phyloP scores from a whole-genome alignment of 2,797 vertebrate species.

The Aselliscus stoliczkanus region DNA sequence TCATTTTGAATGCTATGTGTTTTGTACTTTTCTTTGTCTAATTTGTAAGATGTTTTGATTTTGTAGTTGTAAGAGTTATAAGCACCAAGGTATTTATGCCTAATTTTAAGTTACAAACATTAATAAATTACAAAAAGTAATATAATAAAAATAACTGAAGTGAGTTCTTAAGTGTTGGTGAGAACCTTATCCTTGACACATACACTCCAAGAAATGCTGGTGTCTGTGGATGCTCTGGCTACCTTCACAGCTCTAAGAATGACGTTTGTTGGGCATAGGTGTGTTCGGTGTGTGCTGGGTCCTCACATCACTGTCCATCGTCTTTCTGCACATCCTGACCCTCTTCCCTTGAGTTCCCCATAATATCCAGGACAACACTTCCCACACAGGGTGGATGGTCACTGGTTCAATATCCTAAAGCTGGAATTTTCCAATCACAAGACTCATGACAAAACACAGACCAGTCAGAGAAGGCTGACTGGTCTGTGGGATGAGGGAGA shows the following conservation, averaged over 20 bases:
- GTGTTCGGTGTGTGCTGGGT: background rate
- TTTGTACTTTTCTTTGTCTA: background rate
- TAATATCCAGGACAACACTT: background rate
- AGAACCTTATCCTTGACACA: conserved; percentile 2
- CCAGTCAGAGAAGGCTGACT: background rate
- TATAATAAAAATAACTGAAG: background rate
- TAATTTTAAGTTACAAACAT: conserved; percentile 2
- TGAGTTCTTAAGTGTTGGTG: background rate
- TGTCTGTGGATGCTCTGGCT: background rate
- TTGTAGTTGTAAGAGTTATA: background rate
- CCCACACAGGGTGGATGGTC: background rate
- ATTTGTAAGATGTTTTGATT: background rate
- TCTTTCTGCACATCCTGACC: background rate
- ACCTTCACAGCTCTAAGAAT: background rate
- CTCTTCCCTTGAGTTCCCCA: background rate
- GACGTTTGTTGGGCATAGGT: too few species aligned
- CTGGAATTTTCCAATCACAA: conserved; percentile 64
- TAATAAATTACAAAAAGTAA: too few species aligned
- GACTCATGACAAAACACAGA: background rate
- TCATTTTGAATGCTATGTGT: background rate
- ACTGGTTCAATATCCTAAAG: conserved; percentile 23
- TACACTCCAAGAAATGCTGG: background rate
- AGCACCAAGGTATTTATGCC: background rate
- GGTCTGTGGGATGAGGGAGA: background rate
- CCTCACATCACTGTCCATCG: background rate